phyloP scores from a whole-genome alignment of 2,113 vertebrate genomes.

The Tyto alba region DNA sequence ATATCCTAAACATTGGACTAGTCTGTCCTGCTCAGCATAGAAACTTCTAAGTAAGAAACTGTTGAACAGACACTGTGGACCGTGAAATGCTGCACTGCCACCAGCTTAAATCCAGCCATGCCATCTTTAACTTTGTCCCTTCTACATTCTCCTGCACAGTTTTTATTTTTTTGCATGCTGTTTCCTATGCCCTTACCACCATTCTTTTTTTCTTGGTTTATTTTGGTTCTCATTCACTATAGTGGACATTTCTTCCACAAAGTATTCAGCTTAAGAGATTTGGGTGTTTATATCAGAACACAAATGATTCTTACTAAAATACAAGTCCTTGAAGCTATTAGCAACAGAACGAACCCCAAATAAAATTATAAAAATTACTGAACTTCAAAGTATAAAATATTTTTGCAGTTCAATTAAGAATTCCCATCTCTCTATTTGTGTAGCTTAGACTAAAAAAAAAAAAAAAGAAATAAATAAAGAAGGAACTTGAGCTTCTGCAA shows the following conservation, averaged over 20 bases:
- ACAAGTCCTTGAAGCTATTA: too few species aligned
- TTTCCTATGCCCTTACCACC: neutral
- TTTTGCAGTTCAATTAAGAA: neutral
- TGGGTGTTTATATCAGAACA: too few species aligned
- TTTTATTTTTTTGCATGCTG: neutral
- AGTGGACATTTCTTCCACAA: neutral
- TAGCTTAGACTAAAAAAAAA: neutral
- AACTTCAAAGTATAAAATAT: neutral
- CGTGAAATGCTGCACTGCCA: neutral
- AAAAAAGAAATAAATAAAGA: neutral
- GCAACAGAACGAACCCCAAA: neutral
- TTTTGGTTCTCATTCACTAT: neutral
- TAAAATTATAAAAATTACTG: neutral
- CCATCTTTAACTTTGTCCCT: neutral
- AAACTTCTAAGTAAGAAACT: neutral
- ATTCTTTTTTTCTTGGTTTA: neutral
- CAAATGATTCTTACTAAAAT: too few species aligned
- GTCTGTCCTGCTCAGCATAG: neutral
- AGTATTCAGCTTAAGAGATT: neutral
- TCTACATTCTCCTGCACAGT: neutral
- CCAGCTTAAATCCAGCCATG: neutral
- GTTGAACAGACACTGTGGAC: neutral
- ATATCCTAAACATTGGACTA: neutral
- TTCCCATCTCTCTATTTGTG: neutral
- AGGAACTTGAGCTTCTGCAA: slow-evolving; percentile 51